Evolutionary conservation across 2,888 invertebrate species (phyloP), one percentile per base, ranked within the genome.

Genomic region (Coelopa pilipes): DNA sequence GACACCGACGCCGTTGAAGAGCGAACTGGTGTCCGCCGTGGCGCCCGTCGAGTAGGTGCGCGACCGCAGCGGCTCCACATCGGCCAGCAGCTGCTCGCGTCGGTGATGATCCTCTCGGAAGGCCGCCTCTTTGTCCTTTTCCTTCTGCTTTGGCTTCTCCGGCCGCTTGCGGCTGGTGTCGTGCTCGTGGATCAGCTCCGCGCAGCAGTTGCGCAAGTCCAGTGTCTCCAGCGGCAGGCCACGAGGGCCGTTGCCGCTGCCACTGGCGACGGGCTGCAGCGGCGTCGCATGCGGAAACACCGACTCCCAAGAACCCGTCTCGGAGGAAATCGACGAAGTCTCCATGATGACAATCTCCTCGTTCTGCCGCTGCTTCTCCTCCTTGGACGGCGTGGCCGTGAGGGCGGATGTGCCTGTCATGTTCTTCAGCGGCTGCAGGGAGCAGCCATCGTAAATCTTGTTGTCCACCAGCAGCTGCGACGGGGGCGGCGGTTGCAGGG

Each of bases 301-400:
- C 0, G 90, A 90, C 82, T 92, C 92, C 92, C 92, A 92, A 19
- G 91, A 91, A 62, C 91, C 91, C 19, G 91, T 90, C 85, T 91
- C 91, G 10, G 91, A 91, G 49, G 91, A 92, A 71, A 91, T 87
- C 1, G 92, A 91, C 5, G 91, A 91, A 0, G 91, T 91, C 79
- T 91, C 91, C 85, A 91, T 86, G 78, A 90, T 90, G 19, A 90
- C 90, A 76, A 91, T 90, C 82, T 91, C 91, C 83, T 91, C 91
- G 83, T 91, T 91, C 79, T 90, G 90, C 24, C 90, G 87, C 79
- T 91, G 91, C 78, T 91, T 91, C 79, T 91, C 90, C 82, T 90
- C 90, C 82, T 91, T 91, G 4, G 87, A 85, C 1, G 85, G 80
- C 34, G 63, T 19, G 7, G 70, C 77, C 75, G 68, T 69, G n/a